Conservation (phyloP, 2,888 invertebrate genomes). For the Eurytoma californica region DNA sequence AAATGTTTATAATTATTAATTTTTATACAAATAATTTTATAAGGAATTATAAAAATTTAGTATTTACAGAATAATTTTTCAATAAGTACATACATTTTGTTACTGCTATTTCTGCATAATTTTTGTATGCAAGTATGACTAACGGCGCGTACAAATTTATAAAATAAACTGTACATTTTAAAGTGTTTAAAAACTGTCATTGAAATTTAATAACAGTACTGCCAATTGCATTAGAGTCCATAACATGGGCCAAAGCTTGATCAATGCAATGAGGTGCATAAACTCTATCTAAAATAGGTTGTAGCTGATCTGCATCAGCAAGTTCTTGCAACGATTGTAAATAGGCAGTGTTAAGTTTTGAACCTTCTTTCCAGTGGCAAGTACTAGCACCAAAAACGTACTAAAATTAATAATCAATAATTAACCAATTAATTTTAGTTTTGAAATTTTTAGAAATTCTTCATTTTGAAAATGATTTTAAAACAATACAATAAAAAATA, state of each 20-base stretch:
- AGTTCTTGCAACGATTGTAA: slow-evolving; percentile 74
- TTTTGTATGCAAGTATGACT: slow-evolving; percentile 4
- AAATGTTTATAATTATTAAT: background rate
- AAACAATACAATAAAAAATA: slow-evolving; percentile 30
- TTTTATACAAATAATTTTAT: slow-evolving; percentile 10
- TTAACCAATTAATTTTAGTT: slow-evolving; percentile 16
- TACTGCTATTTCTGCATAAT: slow-evolving; percentile 24
- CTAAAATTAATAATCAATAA: slow-evolving; percentile 63
- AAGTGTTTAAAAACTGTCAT: slow-evolving; percentile 60
- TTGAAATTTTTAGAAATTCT: slow-evolving; percentile 23
- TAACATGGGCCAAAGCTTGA: slow-evolving; percentile 74
- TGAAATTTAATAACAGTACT: slow-evolving; percentile 76
- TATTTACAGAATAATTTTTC: slow-evolving; percentile 7
- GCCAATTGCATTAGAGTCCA: slow-evolving; percentile 74
- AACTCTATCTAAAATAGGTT: slow-evolving; percentile 79
- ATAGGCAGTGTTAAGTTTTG: slow-evolving; percentile 66
- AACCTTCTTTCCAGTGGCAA: slow-evolving; percentile 70
- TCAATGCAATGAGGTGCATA: slow-evolving; percentile 75
- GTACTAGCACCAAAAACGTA: slow-evolving; percentile 70
- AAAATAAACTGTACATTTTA: slow-evolving; percentile 29
- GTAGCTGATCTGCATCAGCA: slow-evolving; percentile 77
- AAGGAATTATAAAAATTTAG: slow-evolving; percentile 8
- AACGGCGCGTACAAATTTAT: slow-evolving; percentile 10
- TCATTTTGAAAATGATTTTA: background rate
- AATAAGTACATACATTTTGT: slow-evolving; percentile 31